Base-by-base conservation (phyloP, 2,113 vertebrate species). In the Callorhinus ursinus region DNA sequence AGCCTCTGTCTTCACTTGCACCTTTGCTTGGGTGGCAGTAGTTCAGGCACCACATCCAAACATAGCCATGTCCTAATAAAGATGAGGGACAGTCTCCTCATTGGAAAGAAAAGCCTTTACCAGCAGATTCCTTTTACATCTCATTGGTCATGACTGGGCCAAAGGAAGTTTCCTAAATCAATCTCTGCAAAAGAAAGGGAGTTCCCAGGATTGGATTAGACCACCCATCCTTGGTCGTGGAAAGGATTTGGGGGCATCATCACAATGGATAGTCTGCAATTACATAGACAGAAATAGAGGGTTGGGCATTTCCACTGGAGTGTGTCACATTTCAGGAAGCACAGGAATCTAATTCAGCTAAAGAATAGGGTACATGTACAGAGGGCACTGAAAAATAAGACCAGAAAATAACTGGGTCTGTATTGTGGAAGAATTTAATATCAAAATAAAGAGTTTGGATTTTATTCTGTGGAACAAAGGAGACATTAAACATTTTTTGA, bases 401-500 rank as follows among this genome's bases (percentile, higher is more conserved):
- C 61, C 42, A 67, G n/a, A 55, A 69, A 92, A 83, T 49, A 69
- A 85, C 4, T 46, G 28, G 15, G 24, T 26, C 21, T 55, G 5
- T 51, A 22, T 11, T 42, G 21, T 63, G 53, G 63, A 90, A 46
- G 59, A 84, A 90, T 61, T 90, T 90, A 83, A 87, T 61, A 95
- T 33, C 33, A 79, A 96, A 76, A 53, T 22, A 89, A 87, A 36
- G 67, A 84, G 46, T 85, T 19, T 59, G 46, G 42, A 19, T 31
- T 83, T 96, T 88, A 36, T 93, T 84, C 39, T 74, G 5, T 53
- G 36, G 53, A 19, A 46, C 28, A 95, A 95, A 36, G 42, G 18
- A 91, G 55, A 74, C 88, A 53, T 16, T 72, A 49, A 84, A 90
- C 83, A 88, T 81, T n/a, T 89, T 77, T 71, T 84, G n/a, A 36